Base-by-base conservation (phyloP, 2,797 vertebrate genomes). In the Sebastes wilsoni region DNA sequence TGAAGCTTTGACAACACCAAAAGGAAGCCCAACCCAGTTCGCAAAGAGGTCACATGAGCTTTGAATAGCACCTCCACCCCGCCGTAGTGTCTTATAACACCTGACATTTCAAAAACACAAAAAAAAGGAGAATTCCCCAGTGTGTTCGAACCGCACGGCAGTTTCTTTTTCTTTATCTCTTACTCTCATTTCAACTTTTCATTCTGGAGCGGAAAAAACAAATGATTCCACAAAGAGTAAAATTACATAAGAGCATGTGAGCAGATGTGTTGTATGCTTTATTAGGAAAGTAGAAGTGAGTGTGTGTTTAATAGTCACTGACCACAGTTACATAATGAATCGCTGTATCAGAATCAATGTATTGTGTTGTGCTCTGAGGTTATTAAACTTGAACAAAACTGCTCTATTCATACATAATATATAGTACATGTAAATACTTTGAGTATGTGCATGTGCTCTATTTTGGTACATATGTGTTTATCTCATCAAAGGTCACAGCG, bases 11-110 rank as follows among this genome's bases (percentile, higher is more conserved):
- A 68, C 2, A 75, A 16, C 27, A 22, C 12, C 22, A 6, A 58
- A 78, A 80, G 85, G 87, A 91, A 93, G 23, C 85, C 89, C 75
- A 68, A 2, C 86, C 89, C 86, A 86, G 87, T 78, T 90, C 54
- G 20, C 64, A 62, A 16, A 28, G 62, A 20, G 73, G 69, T 66
- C 60, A 75, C 55, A 73, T 18, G 32, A 66, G 74, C 78, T 66
- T 49, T 6, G 9, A 58, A 9, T 58, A 76, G 18, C 75, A 75
- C 16, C 65, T 75, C 18, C 5, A 8, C 62, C 6, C 8, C 56
- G 36, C 60, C 81, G 66, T 25, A 1, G 12, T 42, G 61, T 70
- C 20, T 23, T 27, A 9, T 62, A 82, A 34, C 71, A 66, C 42
- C 27, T 72, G 32, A 65, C 0, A 3, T 62, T 60, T 83, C 22